phyloP scores from a whole-genome alignment of 2,113 vertebrate genomes.

The Brachyhypopomus gauderio region DNA sequence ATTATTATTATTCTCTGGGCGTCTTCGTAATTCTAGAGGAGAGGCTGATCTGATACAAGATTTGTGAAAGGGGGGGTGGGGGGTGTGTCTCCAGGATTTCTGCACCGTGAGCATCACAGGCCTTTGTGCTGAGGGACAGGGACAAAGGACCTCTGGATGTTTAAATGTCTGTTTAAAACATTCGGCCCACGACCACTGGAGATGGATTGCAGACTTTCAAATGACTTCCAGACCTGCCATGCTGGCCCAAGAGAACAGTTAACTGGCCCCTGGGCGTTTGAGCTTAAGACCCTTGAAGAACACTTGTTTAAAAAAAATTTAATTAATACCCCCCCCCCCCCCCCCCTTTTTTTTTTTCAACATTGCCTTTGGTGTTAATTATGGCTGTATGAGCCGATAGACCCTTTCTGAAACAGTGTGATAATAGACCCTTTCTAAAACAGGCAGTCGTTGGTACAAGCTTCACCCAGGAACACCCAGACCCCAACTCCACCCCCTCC shows the following conservation, averaged over 20 bases:
- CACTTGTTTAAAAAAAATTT: neutral
- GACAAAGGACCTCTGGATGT: neutral
- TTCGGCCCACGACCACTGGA: neutral
- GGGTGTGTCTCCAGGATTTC: neutral
- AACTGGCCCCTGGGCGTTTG: slow-evolving; percentile 10
- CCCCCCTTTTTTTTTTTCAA: neutral
- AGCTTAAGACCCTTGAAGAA: neutral
- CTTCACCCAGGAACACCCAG: neutral
- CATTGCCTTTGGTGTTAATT: neutral
- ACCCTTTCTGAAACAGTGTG: neutral
- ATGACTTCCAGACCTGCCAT: neutral
- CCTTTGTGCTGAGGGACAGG: slow-evolving; percentile 2
- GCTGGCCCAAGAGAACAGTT: neutral
- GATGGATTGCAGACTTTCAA: slow-evolving; percentile 7
- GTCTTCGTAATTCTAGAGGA: neutral
- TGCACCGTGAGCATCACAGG: neutral
- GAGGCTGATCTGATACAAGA: neutral
- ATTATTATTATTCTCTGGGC: neutral
- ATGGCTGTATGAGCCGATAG: neutral
- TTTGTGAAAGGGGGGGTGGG: neutral
- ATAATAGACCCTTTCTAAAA: neutral
- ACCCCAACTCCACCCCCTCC: neutral
- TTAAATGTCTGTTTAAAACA: neutral
- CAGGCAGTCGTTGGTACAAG: neutral
- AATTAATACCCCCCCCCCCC: neutral